These are phyloP conservation scores for Otis tarda DNA, from an alignment of 2,113 vertebrate species.

Conservation along the genomic window DNA sequence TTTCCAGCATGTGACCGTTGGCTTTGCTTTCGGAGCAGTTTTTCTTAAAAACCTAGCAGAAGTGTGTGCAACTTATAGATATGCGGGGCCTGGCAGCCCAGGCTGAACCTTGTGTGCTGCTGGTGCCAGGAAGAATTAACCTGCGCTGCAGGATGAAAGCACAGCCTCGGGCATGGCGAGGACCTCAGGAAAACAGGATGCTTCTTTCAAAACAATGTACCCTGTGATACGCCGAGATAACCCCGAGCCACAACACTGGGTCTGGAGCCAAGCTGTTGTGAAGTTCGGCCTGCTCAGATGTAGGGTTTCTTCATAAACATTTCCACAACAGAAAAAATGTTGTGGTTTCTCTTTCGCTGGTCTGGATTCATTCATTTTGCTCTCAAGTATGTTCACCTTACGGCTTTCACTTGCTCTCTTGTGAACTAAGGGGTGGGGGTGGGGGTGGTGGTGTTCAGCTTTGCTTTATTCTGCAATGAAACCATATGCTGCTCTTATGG, in stretches of 20 bases:
- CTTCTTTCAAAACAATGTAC: neutral
- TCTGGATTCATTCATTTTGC: neutral
- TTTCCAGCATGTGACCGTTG: neutral
- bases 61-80: neutral
- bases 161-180: rapidly evolving
- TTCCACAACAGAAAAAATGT: neutral
- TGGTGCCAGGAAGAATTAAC: neutral
- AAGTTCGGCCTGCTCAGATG: neutral
- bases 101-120: neutral
- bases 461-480: neutral
- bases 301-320: neutral
- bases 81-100: neutral
- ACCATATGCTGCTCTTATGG: neutral
- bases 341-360: neutral
- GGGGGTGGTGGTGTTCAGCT: neutral
- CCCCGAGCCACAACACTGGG: neutral
- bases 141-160: neutral
- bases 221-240: neutral
- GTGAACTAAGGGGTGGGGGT: neutral
- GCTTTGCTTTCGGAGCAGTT: neutral
- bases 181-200: neutral
- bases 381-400: neutral
- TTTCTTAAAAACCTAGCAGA: neutral
- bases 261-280: neutral
- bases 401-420: neutral